phyloP scores from a whole-genome alignment of 2,888 invertebrate genomes.

The Eilema sororculum region DNA sequence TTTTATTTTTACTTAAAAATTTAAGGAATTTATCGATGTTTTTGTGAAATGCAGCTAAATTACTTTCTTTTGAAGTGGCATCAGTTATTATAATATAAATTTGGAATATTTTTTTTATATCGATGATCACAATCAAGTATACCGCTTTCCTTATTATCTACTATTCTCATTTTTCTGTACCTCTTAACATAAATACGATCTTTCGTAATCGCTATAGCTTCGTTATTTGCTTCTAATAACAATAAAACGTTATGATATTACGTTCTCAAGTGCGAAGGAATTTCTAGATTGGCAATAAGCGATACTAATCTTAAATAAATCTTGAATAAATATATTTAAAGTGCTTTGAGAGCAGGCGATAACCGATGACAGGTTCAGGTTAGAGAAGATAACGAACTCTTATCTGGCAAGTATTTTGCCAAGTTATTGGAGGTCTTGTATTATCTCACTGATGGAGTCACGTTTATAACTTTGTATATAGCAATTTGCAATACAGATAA shows the following conservation, averaged over 20 bases:
- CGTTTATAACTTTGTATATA: background rate
- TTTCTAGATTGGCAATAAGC: slow-evolving; percentile 19
- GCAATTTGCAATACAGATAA: background rate
- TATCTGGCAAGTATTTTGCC: background rate
- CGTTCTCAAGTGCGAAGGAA: slow-evolving; percentile 21
- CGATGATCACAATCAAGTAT: background rate
- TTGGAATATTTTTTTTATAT: background rate
- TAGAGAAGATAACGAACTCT: background rate
- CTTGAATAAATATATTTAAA: slow-evolving; percentile 15
- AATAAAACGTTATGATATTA: slow-evolving; percentile 37
- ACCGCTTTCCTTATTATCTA: background rate
- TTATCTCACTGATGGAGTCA: background rate
- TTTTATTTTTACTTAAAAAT: background rate
- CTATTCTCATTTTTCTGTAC: background rate
- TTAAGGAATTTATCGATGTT: background rate
- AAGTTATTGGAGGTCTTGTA: background rate
- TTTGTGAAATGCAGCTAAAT: no score
- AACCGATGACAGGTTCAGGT: background rate
- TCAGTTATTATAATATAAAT: background rate
- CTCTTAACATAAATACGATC: slow-evolving; percentile 16
- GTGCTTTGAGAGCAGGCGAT: background rate
- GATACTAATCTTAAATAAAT: slow-evolving; percentile 21
- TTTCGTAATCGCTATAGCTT: slow-evolving; percentile 5
- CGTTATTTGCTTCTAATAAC: slow-evolving; percentile 26
- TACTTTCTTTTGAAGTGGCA: background rate